A percentile compares a stretch with the other conserved stretches of the same genome.
phyloP scores from a whole-genome alignment of 2,113 vertebrate species.

The Dunckerocampus dactyliophorus region DNA sequence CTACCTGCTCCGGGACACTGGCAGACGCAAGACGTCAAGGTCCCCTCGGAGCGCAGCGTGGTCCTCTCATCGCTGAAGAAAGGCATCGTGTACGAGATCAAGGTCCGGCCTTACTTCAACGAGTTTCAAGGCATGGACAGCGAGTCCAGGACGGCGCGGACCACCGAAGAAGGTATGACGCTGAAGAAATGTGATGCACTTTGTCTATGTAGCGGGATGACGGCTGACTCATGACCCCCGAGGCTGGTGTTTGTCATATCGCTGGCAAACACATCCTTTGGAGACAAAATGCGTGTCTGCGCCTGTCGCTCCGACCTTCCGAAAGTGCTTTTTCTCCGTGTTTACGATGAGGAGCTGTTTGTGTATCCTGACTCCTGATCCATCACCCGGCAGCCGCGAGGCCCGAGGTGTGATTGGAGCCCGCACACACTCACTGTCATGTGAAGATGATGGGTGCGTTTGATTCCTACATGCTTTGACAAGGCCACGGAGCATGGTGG shows the following conservation, averaged over 20 bases:
- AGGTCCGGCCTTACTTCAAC: constrained; percentile 96
- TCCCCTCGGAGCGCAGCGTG: constrained; percentile 85
- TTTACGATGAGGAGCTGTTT: constrained; percentile 44
- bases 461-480: constrained; percentile 49
- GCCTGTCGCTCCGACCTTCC: constrained; percentile 33
- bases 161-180: constrained; percentile 87
- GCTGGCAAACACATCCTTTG: background rate
- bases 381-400: constrained; percentile 50
- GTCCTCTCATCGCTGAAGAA: constrained; percentile 86
- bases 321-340: constrained; percentile 21
- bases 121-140: constrained; percentile 99
- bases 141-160: constrained; percentile 88
- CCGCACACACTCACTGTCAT: constrained; percentile 31
- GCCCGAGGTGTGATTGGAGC: constrained; percentile 55
- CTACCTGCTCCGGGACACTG: constrained; percentile 79
- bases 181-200: constrained; percentile 1
- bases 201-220: constrained; percentile 5
- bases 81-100: constrained; percentile 92
- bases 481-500: constrained; percentile 33
- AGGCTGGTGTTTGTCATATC: constrained; percentile 14
- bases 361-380: constrained; percentile 37
- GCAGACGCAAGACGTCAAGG: constrained; percentile 90
- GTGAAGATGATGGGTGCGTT: constrained; percentile 44
- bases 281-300: constrained; percentile 24
- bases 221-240: constrained; percentile 19